Conservation (phyloP, 2,888 invertebrate genomes). For the Heliconius sara region DNA sequence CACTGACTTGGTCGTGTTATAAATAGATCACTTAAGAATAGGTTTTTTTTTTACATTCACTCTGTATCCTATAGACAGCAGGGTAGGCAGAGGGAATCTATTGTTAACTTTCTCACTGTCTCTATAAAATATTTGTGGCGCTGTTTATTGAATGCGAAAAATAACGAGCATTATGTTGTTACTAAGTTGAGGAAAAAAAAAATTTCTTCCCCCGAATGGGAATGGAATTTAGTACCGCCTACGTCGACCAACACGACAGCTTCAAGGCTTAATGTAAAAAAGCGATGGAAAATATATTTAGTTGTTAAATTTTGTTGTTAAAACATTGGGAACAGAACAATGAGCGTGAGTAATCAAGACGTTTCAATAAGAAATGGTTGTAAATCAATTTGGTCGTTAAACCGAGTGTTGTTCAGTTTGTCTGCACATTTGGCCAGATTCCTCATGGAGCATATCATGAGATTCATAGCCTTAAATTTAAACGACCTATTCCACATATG, state of each 20-base stretch:
- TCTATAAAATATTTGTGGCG: no score
- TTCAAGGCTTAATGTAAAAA: no score
- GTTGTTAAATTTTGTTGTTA: background rate
- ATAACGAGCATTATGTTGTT: no score
- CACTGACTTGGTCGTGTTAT: background rate
- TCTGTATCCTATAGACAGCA: no score
- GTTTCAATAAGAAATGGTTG: constrained; percentile 6
- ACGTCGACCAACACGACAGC: no score
- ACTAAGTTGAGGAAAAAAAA: no score
- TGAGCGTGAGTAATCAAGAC: background rate
- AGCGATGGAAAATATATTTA: background rate
- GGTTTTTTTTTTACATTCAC: background rate
- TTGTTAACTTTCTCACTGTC: no score
- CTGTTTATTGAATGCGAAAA: no score
- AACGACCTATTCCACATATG: background rate
- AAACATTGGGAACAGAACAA: background rate
- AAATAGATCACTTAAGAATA: constrained; percentile 11
- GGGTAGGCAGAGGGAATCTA: background rate
- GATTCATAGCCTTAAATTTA: background rate
- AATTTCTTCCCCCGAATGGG: no score
- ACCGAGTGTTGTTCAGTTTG: background rate
- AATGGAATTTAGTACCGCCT: no score
- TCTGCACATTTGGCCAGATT: background rate
- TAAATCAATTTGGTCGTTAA: constrained; percentile 24
- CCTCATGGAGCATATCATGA: no score